Evolutionary conservation across 2,113 vertebrate species (phyloP), one percentile per base, ranked within the genome.

Genomic region (Zosterops pallidus): DNA sequence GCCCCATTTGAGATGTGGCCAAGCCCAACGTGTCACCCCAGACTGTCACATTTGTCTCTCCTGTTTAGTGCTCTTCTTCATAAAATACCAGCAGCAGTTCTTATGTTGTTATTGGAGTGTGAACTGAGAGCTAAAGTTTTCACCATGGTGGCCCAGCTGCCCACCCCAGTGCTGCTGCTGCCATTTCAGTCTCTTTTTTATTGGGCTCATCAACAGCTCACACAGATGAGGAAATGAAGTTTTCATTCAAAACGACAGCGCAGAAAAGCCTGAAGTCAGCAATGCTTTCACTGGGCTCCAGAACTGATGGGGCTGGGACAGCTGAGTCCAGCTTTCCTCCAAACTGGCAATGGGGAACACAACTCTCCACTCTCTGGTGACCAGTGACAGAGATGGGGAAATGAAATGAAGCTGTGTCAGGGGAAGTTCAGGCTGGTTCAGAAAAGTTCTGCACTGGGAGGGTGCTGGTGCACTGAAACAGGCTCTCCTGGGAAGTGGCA

Each of bases 11-110:
- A 24, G 50, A 31, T 31, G 5, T 44, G 49, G 29, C 47, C 62
- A 55, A 83, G 22, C 12, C 22, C 56, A 42, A 6, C 0, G 0
- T 3, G 18, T 21, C 64, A 63, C 22, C 25, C 17, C 33, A 35
- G 39, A 35, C 9, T 7, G 16, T 9, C 22, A 53, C 13, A 12
- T 14, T 4, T 68, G 13, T 46, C 39, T 46, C 3, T 11, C 9
- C 1, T 2, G 6, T 50, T 74, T 9, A 21, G 11, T 17, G 24
- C 31, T 86, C 63, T 17, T 33, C 53, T 52, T 44, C 46, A 77
- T 21, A 10, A 31, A 60, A 42, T 31, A 53, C 33, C 33, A 18
- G 64, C 1, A 69, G 37, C 41, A 59, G 31, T 37, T 55, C 20
- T 31, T 39, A 23, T 1, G 14, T 12, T 39, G 21, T 42, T 31